These are phyloP conservation scores for Lontra canadensis DNA, from an alignment of 2,113 vertebrate genomes.

Conservation along the genomic window DNA sequence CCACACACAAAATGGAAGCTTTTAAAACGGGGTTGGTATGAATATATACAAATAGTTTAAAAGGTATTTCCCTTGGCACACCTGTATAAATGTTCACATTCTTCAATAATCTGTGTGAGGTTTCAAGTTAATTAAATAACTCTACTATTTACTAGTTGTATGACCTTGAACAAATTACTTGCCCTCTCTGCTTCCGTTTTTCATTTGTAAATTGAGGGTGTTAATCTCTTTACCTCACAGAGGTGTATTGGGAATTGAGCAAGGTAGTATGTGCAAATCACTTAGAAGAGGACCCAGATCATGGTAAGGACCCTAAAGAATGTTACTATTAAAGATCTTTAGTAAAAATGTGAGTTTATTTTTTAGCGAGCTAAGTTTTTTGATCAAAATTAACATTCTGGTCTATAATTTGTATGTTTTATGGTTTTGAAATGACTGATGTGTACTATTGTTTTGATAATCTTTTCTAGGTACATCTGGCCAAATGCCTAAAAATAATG, in stretches of 20 bases:
- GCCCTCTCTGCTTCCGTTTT: neutral
- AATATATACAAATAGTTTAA: neutral
- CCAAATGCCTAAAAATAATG: constrained; percentile 47
- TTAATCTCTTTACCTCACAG: constrained; percentile 42
- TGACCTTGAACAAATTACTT: neutral
- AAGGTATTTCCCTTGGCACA: neutral
- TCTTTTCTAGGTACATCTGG: constrained; percentile 28
- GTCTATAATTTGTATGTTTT: neutral
- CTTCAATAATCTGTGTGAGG: neutral
- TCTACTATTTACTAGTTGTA: neutral
- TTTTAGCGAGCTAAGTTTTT: constrained; percentile 1
- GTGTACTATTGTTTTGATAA: neutral
- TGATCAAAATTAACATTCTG: neutral
- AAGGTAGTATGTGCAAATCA: neutral
- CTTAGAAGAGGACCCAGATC: neutral
- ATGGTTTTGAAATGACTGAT: constrained; percentile 23
- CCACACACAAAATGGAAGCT: neutral
- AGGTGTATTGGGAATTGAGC: neutral
- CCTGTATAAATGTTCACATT: constrained; percentile 12
- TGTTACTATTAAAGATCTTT: neutral
- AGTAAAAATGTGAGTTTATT: neutral
- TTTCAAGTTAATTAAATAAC: constrained; percentile 56
- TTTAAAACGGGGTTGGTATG: neutral
- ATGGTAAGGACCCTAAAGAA: neutral
- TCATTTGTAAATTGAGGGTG: neutral